These are phyloP conservation scores for Nymphalis io DNA, from an alignment of 1,140 invertebrate species.

Conservation along the genomic window DNA sequence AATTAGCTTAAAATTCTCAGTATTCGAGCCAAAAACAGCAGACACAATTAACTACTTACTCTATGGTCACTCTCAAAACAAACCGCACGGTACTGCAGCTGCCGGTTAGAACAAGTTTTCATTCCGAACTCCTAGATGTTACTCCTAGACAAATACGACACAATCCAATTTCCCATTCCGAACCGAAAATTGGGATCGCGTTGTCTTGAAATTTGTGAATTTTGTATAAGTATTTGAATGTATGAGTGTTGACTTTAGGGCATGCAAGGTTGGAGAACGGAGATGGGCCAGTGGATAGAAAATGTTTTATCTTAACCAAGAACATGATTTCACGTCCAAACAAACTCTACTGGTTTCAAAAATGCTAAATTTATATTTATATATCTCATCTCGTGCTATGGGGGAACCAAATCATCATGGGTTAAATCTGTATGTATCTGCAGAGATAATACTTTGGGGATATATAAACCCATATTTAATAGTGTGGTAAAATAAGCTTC, in stretches of 20 bases:
- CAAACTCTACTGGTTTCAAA: too few relatives aligned
- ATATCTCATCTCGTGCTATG: too few relatives aligned
- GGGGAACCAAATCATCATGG: too few relatives aligned
- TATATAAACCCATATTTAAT: too few relatives aligned
- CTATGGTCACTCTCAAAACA: conserved; percentile 31
- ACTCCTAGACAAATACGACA: conserved; percentile 46
- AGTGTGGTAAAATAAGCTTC: too few relatives aligned
- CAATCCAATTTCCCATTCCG: conserved; percentile 61
- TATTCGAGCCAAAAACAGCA: conserved; percentile 4
- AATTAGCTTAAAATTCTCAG: not conserved
- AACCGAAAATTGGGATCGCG: conserved; percentile 49
- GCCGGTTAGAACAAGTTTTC: conserved; percentile 42
- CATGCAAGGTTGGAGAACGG: too few relatives aligned
- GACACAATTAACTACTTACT: conserved; percentile 24
- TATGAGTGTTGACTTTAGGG: not conserved
- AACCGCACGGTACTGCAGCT: conserved; percentile 28
- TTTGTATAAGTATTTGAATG: not conserved
- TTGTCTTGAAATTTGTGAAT: conserved; percentile 27
- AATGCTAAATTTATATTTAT: too few relatives aligned
- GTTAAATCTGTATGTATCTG: too few relatives aligned
- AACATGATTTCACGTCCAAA: too few relatives aligned
- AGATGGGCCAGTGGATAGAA: too few relatives aligned
- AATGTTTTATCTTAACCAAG: too few relatives aligned
- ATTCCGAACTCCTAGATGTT: conserved; percentile 43
- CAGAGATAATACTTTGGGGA: too few relatives aligned